phyloP scores from a whole-genome alignment of 2,113 vertebrate species.

The Penelope pileata region DNA sequence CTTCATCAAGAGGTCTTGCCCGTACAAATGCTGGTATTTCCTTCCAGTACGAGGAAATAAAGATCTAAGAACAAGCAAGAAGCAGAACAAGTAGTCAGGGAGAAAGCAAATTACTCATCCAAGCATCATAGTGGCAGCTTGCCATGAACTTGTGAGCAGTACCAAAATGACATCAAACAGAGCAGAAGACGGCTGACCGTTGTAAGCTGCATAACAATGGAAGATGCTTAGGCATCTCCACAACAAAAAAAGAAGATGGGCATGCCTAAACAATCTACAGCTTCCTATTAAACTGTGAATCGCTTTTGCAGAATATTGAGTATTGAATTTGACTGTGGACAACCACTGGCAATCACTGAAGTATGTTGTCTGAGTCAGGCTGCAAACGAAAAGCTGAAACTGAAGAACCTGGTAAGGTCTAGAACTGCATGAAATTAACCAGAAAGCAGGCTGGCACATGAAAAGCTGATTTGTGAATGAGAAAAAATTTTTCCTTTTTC shows the following conservation, averaged over 20 bases:
- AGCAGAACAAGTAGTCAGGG: not conserved
- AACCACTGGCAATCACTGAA: not conserved
- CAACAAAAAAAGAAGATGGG: not conserved
- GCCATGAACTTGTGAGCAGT: not conserved
- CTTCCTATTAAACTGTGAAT: not conserved
- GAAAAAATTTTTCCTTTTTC: not conserved
- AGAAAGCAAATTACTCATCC: constrained; percentile 10
- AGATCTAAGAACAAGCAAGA: not conserved
- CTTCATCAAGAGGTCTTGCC: not conserved
- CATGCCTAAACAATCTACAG: not conserved
- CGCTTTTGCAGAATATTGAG: not conserved
- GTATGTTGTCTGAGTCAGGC: not conserved
- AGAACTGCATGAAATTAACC: not conserved
- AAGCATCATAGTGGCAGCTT: not conserved
- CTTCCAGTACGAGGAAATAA: constrained; percentile 31
- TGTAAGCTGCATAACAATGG: accelerated
- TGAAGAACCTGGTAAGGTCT: not conserved
- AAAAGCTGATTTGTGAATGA: not conserved
- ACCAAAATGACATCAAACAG: not conserved
- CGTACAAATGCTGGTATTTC: not conserved
- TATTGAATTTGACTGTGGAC: not conserved
- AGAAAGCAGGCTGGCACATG: not conserved
- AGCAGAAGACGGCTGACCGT: not conserved
- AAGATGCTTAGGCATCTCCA: not conserved
- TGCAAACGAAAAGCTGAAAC: not conserved